A percentile compares a stretch with the other conserved stretches of the same genome.
phyloP scores from a whole-genome alignment of 2,113 vertebrate species.

The Vimba vimba region DNA sequence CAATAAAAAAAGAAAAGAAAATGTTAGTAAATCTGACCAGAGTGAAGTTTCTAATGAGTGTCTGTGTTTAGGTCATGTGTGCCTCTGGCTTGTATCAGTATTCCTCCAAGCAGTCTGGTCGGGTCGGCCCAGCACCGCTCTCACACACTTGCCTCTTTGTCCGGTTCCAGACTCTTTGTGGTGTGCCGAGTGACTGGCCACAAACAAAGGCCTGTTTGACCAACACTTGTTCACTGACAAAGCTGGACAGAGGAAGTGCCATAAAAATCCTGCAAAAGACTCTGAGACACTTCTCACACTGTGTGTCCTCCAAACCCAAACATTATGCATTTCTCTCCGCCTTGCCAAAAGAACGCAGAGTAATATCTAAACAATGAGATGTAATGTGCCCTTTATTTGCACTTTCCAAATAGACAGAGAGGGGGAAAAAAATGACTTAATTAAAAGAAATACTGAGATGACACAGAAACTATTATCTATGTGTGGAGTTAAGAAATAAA shows the following conservation, averaged over 20 bases:
- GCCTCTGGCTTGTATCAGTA: conserved; percentile 51
- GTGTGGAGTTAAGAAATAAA: not conserved
- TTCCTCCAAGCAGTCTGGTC: conserved; percentile 55
- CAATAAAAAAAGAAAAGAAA: not conserved
- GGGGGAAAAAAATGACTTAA: conserved; percentile 2
- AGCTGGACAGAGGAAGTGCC: conserved; percentile 76
- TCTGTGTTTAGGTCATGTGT: conserved; percentile 42
- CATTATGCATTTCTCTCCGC: conserved; percentile 55
- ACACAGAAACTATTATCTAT: not conserved
- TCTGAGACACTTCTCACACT: conserved; percentile 68
- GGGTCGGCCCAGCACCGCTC: conserved; percentile 65
- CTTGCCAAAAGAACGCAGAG: conserved; percentile 53
- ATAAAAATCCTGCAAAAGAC: conserved; percentile 60
- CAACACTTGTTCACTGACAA: conserved; percentile 79
- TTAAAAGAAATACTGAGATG: conserved; percentile 50
- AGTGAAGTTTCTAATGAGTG: not conserved
- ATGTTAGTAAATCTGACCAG: not conserved
- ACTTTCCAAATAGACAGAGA: conserved; percentile 32
- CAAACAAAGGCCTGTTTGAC: conserved; percentile 83
- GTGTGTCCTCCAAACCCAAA: conserved; percentile 66
- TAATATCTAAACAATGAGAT: conserved; percentile 67
- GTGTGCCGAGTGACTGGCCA: conserved; percentile 76
- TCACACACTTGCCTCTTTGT: conserved; percentile 74
- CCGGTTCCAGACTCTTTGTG: conserved; percentile 74
- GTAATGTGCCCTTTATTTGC: conserved; percentile 65